A percentile compares a stretch with the other conserved stretches of the same genome.
These are phyloP conservation scores for Helobdella robusta DNA, from an alignment of 2,888 invertebrate genomes.

Conservation along the genomic window DNA sequence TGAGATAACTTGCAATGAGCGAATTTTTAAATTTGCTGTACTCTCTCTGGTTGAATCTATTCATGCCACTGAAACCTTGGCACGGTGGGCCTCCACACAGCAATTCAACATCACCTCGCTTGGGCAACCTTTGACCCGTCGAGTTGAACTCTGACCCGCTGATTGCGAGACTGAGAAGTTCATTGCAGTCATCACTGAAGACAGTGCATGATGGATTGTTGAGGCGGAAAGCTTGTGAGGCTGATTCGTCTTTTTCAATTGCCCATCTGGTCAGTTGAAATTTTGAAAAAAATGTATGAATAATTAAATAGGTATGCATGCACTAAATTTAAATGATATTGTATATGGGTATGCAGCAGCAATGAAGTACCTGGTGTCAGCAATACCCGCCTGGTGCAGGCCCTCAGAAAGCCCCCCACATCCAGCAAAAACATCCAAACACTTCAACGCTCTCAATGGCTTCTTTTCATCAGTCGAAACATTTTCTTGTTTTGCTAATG, in stretches of 20 bases:
- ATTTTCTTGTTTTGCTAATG: not conserved
- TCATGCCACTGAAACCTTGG: constrained; percentile 82
- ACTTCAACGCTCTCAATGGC: constrained; percentile 54
- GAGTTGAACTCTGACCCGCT: constrained; percentile 49
- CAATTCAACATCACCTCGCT: constrained; percentile 70
- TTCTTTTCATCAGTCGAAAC: constrained; percentile 13
- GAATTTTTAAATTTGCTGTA: constrained; percentile 79
- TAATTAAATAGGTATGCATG: too few species aligned
- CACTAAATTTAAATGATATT: not conserved
- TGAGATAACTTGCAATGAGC: constrained; percentile 68
- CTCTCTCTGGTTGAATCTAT: constrained; percentile 71
- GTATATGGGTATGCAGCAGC: constrained; percentile 63
- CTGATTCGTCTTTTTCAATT: constrained; percentile 66
- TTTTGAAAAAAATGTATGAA: too few species aligned
- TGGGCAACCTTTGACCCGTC: constrained; percentile 56
- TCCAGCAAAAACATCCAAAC: constrained; percentile 64
- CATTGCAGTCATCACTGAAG: constrained; percentile 73
- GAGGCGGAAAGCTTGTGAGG: constrained; percentile 67
- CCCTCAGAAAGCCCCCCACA: constrained; percentile 59
- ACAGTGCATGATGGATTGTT: constrained; percentile 67
- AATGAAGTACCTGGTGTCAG: constrained; percentile 69
- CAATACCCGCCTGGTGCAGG: constrained; percentile 57
- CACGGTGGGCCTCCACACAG: constrained; percentile 79
- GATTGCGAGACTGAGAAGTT: constrained; percentile 61
- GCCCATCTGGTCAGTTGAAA: constrained; percentile 62